Conservation (phyloP, 2,113 vertebrate genomes). For the Scortum barcoo region DNA sequence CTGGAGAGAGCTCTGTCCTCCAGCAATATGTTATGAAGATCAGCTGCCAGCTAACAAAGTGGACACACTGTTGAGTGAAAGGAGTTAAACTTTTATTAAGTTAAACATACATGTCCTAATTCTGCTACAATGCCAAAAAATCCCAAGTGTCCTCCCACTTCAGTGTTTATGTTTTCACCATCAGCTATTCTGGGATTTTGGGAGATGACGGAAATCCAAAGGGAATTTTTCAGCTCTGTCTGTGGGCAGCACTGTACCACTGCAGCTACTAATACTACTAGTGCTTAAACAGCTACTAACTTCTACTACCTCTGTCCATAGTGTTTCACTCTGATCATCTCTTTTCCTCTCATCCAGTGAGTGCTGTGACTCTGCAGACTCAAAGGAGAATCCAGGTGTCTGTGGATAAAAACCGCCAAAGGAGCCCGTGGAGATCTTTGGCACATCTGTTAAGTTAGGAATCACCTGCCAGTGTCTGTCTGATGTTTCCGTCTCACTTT, state of each 20-base stretch:
- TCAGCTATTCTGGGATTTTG: neutral
- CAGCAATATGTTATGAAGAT: constrained; percentile 21
- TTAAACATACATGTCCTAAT: too few species aligned
- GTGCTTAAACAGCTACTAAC: neutral
- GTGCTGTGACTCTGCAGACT: neutral
- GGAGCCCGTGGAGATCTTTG: neutral
- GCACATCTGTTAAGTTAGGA: neutral
- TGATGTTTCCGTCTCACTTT: neutral
- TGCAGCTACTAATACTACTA: neutral
- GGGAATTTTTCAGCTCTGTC: neutral
- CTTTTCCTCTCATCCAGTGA: neutral
- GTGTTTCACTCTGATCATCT: neutral
- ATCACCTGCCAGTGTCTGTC: neutral
- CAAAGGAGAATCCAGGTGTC: neutral
- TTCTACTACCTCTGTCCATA: neutral
- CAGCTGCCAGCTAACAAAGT: neutral
- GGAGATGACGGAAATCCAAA: neutral
- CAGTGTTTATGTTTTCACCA: neutral
- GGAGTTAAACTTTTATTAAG: neutral
- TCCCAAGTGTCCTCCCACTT: neutral
- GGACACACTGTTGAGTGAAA: neutral
- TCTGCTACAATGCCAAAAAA: neutral
- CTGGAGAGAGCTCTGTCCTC: constrained; percentile 26
- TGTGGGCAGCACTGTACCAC: neutral
- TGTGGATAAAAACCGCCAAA: neutral